phyloP scores from a whole-genome alignment of 2,113 vertebrate species.

The Gallinago media region DNA sequence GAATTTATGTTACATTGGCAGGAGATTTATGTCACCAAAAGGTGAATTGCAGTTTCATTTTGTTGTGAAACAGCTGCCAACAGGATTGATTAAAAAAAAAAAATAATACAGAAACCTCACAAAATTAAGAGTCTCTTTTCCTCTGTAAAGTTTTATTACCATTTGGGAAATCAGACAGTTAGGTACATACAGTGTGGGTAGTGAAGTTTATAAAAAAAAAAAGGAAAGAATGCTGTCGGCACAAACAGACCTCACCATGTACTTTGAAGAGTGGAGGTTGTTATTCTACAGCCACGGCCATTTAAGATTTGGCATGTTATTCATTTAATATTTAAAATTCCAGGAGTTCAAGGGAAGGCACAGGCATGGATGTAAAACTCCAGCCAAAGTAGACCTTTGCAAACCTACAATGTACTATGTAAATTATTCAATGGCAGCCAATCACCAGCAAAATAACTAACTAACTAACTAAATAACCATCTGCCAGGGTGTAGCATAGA shows the following conservation, averaged over 20 bases:
- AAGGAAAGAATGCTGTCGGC: neutral
- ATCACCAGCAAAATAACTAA: neutral
- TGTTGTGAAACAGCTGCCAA: neutral
- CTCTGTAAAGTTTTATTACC: neutral
- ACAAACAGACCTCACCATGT: neutral
- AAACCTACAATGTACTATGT: neutral
- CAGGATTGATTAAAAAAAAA: neutral
- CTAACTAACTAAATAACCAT: neutral
- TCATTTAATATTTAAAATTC: neutral
- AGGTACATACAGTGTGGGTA: neutral
- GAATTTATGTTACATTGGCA: neutral
- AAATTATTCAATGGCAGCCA: neutral
- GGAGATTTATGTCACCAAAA: neutral
- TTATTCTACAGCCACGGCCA: neutral
- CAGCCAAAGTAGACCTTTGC: neutral
- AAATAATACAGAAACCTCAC: neutral
- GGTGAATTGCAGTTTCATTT: neutral
- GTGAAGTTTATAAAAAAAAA: neutral
- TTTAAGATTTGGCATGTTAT: neutral
- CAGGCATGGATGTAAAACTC: neutral
- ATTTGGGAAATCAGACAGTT: neutral
- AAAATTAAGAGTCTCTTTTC: neutral
- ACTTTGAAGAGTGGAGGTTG: neutral
- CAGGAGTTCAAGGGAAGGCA: neutral
- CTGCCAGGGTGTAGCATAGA: accelerated